Percentiles rank a stretch among this genome's conserved stretches.
phyloP scores from a whole-genome alignment of 2,797 vertebrate species.

The Ptychobarbus kaznakovi region DNA sequence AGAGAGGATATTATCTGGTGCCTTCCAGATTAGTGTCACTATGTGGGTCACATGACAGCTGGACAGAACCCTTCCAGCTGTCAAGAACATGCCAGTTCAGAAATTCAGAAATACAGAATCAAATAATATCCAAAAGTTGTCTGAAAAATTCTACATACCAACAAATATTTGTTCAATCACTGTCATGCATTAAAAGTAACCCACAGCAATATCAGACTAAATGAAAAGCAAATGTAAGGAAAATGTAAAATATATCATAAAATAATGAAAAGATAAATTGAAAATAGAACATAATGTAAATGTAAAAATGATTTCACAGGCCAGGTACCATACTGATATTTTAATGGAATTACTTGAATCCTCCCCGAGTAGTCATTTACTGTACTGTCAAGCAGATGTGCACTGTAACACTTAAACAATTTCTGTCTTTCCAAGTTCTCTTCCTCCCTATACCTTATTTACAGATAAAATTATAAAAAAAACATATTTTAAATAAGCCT shows the following conservation, averaged over 20 bases:
- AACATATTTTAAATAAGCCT: too few species aligned
- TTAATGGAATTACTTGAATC: slow-evolving; percentile 31
- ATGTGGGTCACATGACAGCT: slow-evolving; percentile 9
- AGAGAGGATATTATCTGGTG: slow-evolving; percentile 22
- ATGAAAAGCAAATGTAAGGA: slow-evolving; percentile 18
- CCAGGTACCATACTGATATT: slow-evolving; percentile 1
- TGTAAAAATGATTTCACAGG: slow-evolving; percentile 10
- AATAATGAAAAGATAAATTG: background rate
- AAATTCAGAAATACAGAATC: background rate
- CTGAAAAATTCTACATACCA: background rate
- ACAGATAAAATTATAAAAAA: background rate
- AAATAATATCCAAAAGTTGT: background rate
- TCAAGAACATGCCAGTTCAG: background rate
- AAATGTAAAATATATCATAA: background rate
- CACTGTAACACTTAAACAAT: slow-evolving; percentile 2
- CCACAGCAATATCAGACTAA: background rate
- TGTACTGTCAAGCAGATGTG: slow-evolving; percentile 24
- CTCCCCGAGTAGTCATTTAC: slow-evolving; percentile 31
- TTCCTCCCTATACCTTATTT: background rate
- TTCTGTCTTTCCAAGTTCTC: background rate
- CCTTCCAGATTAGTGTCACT: background rate
- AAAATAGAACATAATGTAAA: background rate
- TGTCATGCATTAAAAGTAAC: background rate
- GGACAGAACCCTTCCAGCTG: background rate
- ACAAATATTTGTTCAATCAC: background rate